Evolutionary conservation across 1,140 invertebrate genomes (phyloP), one percentile per base, ranked within the genome.

Genomic region (Heliconius nattereri): DNA sequence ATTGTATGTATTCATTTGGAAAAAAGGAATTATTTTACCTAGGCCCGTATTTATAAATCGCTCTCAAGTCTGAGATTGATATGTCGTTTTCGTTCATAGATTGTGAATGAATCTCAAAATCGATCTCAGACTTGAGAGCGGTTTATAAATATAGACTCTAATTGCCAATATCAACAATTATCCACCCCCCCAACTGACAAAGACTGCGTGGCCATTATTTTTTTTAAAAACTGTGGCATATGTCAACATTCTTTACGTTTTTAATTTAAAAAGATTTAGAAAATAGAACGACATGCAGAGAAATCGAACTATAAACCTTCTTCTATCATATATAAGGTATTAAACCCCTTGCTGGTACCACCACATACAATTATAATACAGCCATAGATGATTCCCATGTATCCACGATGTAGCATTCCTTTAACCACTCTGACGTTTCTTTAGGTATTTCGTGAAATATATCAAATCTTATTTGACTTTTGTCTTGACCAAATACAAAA

Each of bases 161-260:
- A 37, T 37, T 52, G 8, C 29, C 37, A 35, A 77, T 77, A n/a
- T 70, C 26, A 70, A 70, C n/a, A 72, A 72, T 49, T 19, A 32
- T 26, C 66, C 37, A 8, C 70, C 29, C 32, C 7, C 26, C 29
- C 29, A 57, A 75, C 71, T 72, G 70, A 80, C 52, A 72, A 79
- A 84, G 83, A 84, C 83, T 84, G 83, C 83, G 83, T 84, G 83
- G 83, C 75, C 80, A 72, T 78, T 77, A 40, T 74, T 16, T 52
- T 57, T 9, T 57, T 70, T 3, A 26, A 57, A 71, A 26, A 35
- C n/a, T 72, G 70, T 77, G 76, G 70, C 76, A 29, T 71, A 71
- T 66, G 26, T 66, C 13, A 66, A 66, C 9, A 29, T 66, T 7
- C n/a, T 66, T 26, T 26, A 26, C 13, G 29, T 13, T 66, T 26